A percentile compares a stretch with the other conserved stretches of the same genome.
Evolutionary conservation across 1,140 invertebrate species (phyloP).

Genomic region (Gonatopus flavifemur): DNA sequence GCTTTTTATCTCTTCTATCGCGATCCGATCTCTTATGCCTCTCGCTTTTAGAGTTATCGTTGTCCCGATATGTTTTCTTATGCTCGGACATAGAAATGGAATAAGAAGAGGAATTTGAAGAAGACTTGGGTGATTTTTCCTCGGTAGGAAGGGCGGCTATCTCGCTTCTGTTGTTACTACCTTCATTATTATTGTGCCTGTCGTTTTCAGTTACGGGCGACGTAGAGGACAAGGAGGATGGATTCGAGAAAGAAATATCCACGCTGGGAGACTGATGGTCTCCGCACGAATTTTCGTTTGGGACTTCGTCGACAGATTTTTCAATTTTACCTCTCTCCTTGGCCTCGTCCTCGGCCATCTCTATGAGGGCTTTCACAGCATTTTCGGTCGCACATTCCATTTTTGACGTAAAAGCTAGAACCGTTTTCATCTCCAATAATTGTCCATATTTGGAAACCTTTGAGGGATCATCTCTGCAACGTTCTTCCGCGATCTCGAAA

Average conservation of each 20-base stretch:
- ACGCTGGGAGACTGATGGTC: neutral
- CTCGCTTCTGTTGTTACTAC: constrained; percentile 20
- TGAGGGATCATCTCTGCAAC: constrained; percentile 33
- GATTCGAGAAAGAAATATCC: constrained; percentile 5
- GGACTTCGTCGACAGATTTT: constrained; percentile 2
- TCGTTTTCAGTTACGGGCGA: constrained; percentile 25
- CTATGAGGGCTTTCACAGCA: constrained; percentile 53
- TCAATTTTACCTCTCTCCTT: constrained; percentile 41
- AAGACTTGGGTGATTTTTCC: constrained; percentile 25
- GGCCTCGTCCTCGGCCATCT: constrained; percentile 55
- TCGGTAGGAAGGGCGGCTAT: too few relatives aligned
- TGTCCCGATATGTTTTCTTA: constrained; percentile 26
- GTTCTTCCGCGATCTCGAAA: constrained; percentile 40
- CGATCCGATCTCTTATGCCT: constrained; percentile 37
- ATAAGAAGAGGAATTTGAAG: constrained; percentile 3
- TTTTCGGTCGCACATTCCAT: constrained; percentile 53
- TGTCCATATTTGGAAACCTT: constrained; percentile 39
- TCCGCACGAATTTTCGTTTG: constrained; percentile 4
- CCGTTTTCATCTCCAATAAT: constrained; percentile 44
- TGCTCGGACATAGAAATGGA: constrained; percentile 11
- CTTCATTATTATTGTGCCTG: constrained; percentile 15
- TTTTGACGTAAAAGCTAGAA: constrained; percentile 45
- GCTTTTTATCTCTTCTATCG: constrained; percentile 30
- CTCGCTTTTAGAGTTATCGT: constrained; percentile 28
- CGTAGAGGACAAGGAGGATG: constrained; percentile 11